Base-by-base conservation (phyloP, 2,113 vertebrate genomes). In the Charadrius vociferus region DNA sequence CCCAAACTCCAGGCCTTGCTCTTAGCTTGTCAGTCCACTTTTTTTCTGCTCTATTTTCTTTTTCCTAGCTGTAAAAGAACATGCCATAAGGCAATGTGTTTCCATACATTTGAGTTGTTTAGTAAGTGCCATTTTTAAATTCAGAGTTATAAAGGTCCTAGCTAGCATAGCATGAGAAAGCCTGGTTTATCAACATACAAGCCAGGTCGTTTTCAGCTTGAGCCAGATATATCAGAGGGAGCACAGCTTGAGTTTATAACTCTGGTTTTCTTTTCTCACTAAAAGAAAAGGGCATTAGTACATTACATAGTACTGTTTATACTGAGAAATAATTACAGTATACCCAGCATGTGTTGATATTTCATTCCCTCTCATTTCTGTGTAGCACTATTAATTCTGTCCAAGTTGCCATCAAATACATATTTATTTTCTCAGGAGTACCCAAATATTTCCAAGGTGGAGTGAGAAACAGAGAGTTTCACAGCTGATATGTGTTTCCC, bases 371-470 rank as follows among this genome's bases (percentile, higher is more conserved):
- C 88, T 93, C 37, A 7, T 96, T 94, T 97, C 71, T 79, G 43
- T 85, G 81, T 30, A 96, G 74, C 14, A 27, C 66, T 94, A 70
- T 92, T 87, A 86, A 94, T 91, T 93, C 94, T 92, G 87, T 97
- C 95, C 96, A 96, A 95, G 73, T 80, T 95, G 92, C 96, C 91
- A 86, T 98, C 91, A 92, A 97, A 97, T 96, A 53, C 90, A 80
- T 97, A 97, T 89, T 98, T 98, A 96, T 97, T 98, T 97, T 97
- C 97, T 97, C 97, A 96, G 89, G 94, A 95, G 96, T 95, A 97
- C 88, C 91, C 89, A 98, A 97, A 79, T 93, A 96, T 97, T 97
- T 98, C 98, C 96, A 98, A 98, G 96, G 97, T 97, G 97, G 97
- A 98, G 97, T 92, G 96, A 98, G 97, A 97, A 96, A 88, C 65